Percentiles rank a stretch among this genome's conserved stretches.
Conservation (phyloP, 2,113 vertebrate species). For the Xenopus laevis region DNA sequence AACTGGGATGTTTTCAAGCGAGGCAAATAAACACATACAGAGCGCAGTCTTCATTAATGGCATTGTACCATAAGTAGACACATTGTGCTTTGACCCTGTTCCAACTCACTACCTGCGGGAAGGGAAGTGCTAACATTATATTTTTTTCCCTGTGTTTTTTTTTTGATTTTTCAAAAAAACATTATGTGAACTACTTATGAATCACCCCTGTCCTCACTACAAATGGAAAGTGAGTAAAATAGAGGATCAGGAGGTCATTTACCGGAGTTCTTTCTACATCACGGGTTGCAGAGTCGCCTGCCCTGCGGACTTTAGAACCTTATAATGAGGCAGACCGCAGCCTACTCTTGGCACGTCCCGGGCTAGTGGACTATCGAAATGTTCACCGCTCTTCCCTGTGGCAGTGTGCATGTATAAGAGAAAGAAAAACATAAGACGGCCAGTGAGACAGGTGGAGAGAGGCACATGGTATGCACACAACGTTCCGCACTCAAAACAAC, state of each 20-base stretch:
- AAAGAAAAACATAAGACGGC: conserved; percentile 34
- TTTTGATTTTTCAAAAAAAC: too few relatives aligned
- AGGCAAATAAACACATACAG: too few relatives aligned
- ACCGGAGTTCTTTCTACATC: conserved; percentile 43
- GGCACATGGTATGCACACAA: conserved; percentile 30
- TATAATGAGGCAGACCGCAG: conserved; percentile 46
- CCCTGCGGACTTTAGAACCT: conserved; percentile 45
- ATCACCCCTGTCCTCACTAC: conserved; percentile 38
- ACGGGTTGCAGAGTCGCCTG: conserved; percentile 46
- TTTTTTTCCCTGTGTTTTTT: too few relatives aligned
- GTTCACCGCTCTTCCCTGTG: conserved; percentile 46
- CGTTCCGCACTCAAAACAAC: background rate
- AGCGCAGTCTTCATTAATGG: too few relatives aligned
- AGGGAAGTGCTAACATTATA: too few relatives aligned
- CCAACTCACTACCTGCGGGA: too few relatives aligned
- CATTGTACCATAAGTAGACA: too few relatives aligned
- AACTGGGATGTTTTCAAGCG: too few relatives aligned
- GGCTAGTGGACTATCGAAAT: conserved; percentile 45
- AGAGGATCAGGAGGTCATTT: conserved; percentile 44
- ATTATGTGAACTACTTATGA: conserved; percentile 12
- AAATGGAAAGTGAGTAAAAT: conserved; percentile 29
- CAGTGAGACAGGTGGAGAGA: conserved; percentile 39
- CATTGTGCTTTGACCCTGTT: too few relatives aligned
- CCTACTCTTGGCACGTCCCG: conserved; percentile 45
- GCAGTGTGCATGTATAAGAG: conserved; percentile 43